phyloP scores from a whole-genome alignment of 2,113 vertebrate genomes.

The Illadopsis cleaveri region DNA sequence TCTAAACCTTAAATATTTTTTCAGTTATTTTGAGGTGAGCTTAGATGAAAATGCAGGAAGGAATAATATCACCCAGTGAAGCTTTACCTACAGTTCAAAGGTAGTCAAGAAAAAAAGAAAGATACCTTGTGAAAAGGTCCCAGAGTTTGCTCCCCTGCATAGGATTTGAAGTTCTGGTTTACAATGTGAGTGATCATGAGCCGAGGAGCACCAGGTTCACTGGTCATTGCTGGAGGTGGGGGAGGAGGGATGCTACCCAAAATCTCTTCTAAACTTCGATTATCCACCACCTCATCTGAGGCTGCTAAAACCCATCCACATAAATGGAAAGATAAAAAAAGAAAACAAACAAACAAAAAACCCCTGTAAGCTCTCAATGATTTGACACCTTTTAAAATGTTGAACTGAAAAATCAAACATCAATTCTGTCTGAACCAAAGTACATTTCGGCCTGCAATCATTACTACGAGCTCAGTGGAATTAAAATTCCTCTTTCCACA shows the following conservation, averaged over 20 bases:
- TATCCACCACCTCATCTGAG: conserved; percentile 80
- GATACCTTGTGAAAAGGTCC: conserved; percentile 99
- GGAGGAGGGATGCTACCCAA: conserved; percentile 93
- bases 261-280: conserved; percentile 96
- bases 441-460: not conserved
- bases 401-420: not conserved
- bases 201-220: conserved; percentile 95
- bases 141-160: conserved; percentile 89
- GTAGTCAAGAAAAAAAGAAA: not conserved
- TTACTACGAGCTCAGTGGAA: not conserved
- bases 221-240: conserved; percentile 96
- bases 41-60: not conserved
- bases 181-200: conserved; percentile 99
- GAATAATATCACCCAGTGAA: not conserved
- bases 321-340: conserved; percentile 19
- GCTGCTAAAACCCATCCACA: conserved; percentile 75
- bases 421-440: not conserved
- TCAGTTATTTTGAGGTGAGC: not conserved
- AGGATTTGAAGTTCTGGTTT: conserved; percentile 98
- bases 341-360: not conserved
- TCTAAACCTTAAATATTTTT: not conserved
- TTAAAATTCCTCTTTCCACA: not conserved
- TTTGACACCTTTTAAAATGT: not conserved
- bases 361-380: not conserved
- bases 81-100: not conserved